Conservation (phyloP, 2,113 vertebrate genomes). For the Scolopax mira region DNA sequence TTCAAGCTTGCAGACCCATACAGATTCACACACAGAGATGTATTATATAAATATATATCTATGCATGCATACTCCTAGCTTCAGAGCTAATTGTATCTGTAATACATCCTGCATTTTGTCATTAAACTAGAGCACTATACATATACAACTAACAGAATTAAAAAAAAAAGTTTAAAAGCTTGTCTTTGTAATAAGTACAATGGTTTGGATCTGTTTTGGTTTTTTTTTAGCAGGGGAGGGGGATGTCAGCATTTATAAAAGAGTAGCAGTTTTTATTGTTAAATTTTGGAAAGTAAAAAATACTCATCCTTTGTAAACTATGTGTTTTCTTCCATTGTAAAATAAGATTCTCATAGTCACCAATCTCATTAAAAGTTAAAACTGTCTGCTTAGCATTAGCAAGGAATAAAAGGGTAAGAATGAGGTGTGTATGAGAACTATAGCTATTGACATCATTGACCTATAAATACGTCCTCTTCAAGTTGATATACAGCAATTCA, state of each 20-base stretch:
- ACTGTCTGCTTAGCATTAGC: slow-evolving; percentile 44
- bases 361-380: slow-evolving; percentile 60
- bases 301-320: not conserved
- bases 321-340: not conserved
- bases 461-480: slow-evolving; percentile 75
- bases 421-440: slow-evolving; percentile 61
- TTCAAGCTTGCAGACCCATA: not conserved
- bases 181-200: not conserved
- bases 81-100: not conserved
- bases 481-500: slow-evolving; percentile 70
- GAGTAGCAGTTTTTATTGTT: not conserved
- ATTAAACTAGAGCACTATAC: not conserved
- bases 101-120: not conserved
- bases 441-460: slow-evolving; percentile 77
- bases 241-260: not conserved
- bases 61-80: not conserved
- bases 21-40: not conserved
- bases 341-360: slow-evolving; percentile 16
- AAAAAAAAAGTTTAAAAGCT: not conserved
- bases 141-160: not conserved
- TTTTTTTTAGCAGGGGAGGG: not conserved
- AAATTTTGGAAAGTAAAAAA: slow-evolving; percentile 24
- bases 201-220: not conserved
- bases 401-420: slow-evolving; percentile 58
- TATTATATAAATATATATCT: not conserved